phyloP scores from a whole-genome alignment of 1,140 invertebrate species.

The Stratiolaelaps scimitus region DNA sequence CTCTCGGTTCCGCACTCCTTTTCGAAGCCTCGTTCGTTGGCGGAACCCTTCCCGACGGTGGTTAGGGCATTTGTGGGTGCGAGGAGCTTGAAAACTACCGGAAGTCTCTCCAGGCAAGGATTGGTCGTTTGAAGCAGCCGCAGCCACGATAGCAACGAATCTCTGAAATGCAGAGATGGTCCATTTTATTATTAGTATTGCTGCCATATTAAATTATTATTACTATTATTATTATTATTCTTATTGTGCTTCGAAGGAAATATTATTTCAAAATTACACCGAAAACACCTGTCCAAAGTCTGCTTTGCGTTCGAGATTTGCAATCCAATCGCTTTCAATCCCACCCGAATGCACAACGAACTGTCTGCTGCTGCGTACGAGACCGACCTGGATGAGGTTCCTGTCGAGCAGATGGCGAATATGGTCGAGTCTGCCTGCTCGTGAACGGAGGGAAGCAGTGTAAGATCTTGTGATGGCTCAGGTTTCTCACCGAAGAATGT shows the following conservation, averaged over 20 bases:
- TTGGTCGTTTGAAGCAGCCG: constrained; percentile 65
- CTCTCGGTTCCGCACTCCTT: too few relatives aligned
- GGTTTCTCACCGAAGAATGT: constrained; percentile 38
- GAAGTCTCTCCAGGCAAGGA: constrained; percentile 55
- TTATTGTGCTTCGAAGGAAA: too few relatives aligned
- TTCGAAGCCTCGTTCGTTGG: too few relatives aligned
- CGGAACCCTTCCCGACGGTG: constrained; percentile 31
- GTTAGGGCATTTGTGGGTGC: constrained; percentile 41
- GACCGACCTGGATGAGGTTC: constrained; percentile 45
- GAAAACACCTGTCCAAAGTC: too few relatives aligned
- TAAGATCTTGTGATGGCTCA: constrained; percentile 36
- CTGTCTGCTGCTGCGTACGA: too few relatives aligned
- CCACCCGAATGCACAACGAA: too few relatives aligned
- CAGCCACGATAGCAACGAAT: constrained; percentile 84
- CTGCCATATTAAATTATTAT: too few relatives aligned
- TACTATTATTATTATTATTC: too few relatives aligned
- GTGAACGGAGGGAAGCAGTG: constrained; percentile 54
- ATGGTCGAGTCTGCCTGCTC: constrained; percentile 87
- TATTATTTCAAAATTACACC: too few relatives aligned
- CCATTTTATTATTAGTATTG: too few relatives aligned
- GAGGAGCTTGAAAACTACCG: constrained; percentile 61
- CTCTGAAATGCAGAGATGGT: constrained; percentile 42
- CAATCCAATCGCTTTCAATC: too few relatives aligned
- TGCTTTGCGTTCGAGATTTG: too few relatives aligned
- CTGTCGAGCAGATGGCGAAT: constrained; percentile 69